Base-by-base conservation (phyloP, 2,113 vertebrate genomes). In the Rhizomys pruinosus region DNA sequence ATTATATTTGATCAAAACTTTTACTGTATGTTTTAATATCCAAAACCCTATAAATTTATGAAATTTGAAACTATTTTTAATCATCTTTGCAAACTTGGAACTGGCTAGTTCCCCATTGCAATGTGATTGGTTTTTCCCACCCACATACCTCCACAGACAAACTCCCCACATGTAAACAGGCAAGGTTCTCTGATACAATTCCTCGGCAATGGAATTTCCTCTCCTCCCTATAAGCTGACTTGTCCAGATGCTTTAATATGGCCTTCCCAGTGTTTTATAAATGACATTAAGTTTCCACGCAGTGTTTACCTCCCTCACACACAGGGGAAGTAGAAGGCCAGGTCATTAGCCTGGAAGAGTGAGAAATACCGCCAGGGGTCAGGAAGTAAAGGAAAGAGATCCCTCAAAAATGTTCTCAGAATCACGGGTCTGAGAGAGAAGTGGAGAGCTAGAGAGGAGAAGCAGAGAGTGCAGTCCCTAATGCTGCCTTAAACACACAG, bases 51-150 rank as follows among this genome's bases (percentile, higher is more conserved):
- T 78, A 71, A 87, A 20, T 39, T 34, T 37, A 29, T 59, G 27
- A 93, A 85, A 71, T 90, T 55, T n/a, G 37, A 92, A 89, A 73
- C 12, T 34, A 34, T 23, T 17, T 16, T 81, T 59, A 78, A 63
- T 82, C 22, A 72, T 63, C 29, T 74, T 91, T 37, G 23, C 47
- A 77, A 55, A 7, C 5, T 29, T 85, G 37, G 23, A 16, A 47
- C 12, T 19, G 76, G 27, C 20, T 16, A 44, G 25, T 19, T 27
- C 44, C n/a, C 32, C 7, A 52, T 25, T 32, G 25, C 11, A 23
- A 20, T 20, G 13, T 4, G 3, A 69, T 44, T 73, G n/a, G 0
- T 63, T 85, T 66, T 44, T 11, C 39, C 20, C 39, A 34, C 13
- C n/a, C 23, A 47, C 37, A 69, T 34, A 52, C 29, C 72, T 32